phyloP scores from a whole-genome alignment of 2,888 invertebrate genomes.

The Lycophotia porphyrea region DNA sequence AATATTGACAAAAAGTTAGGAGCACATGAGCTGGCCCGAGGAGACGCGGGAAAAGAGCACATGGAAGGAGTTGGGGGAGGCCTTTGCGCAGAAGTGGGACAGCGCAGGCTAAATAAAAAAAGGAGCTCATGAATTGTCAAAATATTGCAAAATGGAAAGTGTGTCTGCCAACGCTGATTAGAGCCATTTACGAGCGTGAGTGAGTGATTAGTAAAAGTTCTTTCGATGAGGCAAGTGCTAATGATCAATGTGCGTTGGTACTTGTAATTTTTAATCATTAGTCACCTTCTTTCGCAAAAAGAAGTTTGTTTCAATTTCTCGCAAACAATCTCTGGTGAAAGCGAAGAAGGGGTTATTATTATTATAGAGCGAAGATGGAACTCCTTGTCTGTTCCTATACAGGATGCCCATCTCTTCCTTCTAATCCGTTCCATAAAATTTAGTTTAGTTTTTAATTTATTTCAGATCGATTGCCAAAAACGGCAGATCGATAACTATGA shows the following conservation, averaged over 20 bases:
- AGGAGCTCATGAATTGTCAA: not conserved
- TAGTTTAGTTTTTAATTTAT: no score
- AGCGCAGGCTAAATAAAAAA: no score
- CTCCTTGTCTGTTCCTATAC: not conserved
- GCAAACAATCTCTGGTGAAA: no score
- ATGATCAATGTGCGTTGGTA: not conserved
- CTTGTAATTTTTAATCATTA: not conserved
- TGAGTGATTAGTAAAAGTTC: slow-evolving; percentile 47
- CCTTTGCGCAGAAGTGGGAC: no score
- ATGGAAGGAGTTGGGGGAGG: no score
- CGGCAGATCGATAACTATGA: not conserved
- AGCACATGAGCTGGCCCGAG: no score
- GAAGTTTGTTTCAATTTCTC: not conserved
- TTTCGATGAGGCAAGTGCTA: slow-evolving; percentile 39
- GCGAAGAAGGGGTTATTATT: accelerated
- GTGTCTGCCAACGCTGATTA: slow-evolving; percentile 33
- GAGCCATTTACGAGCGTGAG: slow-evolving; percentile 32
- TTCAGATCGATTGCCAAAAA: not conserved
- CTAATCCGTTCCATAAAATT: no score
- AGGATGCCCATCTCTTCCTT: not conserved
- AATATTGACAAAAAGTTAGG: no score
- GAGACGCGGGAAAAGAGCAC: no score
- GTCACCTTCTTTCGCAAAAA: not conserved
- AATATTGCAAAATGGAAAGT: slow-evolving; percentile 40
- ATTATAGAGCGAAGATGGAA: not conserved